Base-by-base conservation (phyloP, 2,888 invertebrate genomes). In the Oscheius onirici region DNA sequence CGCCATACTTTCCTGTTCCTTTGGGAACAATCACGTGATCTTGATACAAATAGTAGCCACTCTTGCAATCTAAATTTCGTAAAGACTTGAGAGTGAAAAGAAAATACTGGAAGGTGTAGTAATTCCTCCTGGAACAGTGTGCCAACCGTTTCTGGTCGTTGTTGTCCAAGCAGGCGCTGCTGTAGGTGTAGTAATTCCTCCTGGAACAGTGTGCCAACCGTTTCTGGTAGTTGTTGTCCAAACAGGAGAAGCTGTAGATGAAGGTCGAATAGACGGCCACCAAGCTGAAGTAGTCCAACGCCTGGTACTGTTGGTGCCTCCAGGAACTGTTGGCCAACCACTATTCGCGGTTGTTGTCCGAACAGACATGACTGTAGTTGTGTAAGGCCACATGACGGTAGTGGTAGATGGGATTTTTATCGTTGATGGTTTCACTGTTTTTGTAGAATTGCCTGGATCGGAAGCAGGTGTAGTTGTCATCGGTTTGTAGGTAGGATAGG, bases 1-100 rank as follows among this genome's bases (percentile, higher is more conserved):
- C 70, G 6, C 70, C 70, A 40, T 63, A 70, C 44, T 70, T 70
- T 15, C 70, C 70, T 5, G 61, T 17, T 15, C 70, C 63, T 15
- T 13, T 51, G 10, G 51, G 22, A 46, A 17, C 13, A 11, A 46
- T 46, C 8, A 11, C 46, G 20, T 46, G 3, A 11, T 3, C 3
- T 46, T 46, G 46, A 46, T 46, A 46, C 20, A 46, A 46, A 46
- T 3, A 5, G 46, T 46, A 46, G 46, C 46, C 46, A 46, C 11
- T 20, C 15, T 15, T 17, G 46, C 46, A 46, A 46, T 46, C 46
- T 46, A 1, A 46, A 46, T 5, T n/a, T 34, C 34, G 8, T 34
- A 0, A n/a, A n/a, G 20, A 8, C 10, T 10, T 13, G 10, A 13
- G 10, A 43, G 43, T 43, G 10, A 13, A n/a, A n/a, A n/a, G n/a